Percentiles rank a stretch among this genome's conserved stretches.
These are phyloP conservation scores for Dicentrarchus labrax DNA, from an alignment of 2,113 vertebrate genomes.

Conservation along the genomic window DNA sequence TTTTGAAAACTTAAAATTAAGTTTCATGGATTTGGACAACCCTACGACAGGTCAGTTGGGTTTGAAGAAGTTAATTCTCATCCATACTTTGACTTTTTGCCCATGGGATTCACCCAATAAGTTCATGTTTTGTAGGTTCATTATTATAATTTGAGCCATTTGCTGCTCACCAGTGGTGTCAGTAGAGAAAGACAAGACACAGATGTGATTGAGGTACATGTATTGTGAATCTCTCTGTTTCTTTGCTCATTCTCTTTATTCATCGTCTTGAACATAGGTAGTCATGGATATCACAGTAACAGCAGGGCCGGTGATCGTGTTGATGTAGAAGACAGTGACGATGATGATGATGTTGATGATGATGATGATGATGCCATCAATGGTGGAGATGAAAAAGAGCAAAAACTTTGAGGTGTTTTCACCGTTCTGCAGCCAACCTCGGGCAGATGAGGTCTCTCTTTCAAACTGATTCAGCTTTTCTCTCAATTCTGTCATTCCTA, in stretches of 20 bases:
- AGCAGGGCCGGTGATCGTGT: slow-evolving; percentile 64
- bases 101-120: not conserved
- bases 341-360: slow-evolving; percentile 49
- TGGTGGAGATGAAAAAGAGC: slow-evolving; percentile 66
- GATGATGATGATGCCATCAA: slow-evolving; percentile 60
- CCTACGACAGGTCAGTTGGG: too few relatives aligned
- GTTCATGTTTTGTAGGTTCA: not conserved
- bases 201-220: slow-evolving; percentile 47
- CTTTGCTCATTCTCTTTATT: slow-evolving; percentile 84
- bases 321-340: slow-evolving; percentile 65
- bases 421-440: slow-evolving; percentile 54
- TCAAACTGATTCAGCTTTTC: slow-evolving; percentile 57
- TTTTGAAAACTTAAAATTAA: not conserved
- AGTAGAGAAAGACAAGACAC: slow-evolving; percentile 44
- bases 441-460: slow-evolving; percentile 48
- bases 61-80: not conserved
- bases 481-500: slow-evolving; percentile 66
- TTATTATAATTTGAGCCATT: not conserved
- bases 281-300: slow-evolving; percentile 78
- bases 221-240: slow-evolving; percentile 60
- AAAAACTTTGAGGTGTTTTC: slow-evolving; percentile 51
- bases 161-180: not conserved
- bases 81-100: not conserved
- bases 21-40: not conserved
- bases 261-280: slow-evolving; percentile 78